Conservation (phyloP, 2,888 invertebrate species). For the Tachina grossa region DNA sequence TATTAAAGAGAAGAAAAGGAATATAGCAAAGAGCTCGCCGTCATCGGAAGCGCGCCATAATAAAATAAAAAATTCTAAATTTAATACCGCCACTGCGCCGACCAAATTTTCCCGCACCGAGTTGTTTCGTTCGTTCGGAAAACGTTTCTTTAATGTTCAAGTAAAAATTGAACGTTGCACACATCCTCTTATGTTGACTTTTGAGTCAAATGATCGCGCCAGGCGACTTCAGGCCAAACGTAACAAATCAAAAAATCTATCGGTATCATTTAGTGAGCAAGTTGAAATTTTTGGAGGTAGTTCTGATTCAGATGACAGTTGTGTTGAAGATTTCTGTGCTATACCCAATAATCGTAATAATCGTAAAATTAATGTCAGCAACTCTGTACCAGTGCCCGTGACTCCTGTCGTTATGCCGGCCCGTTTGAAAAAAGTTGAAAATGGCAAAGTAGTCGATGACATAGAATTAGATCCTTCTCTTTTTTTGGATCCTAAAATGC, state of each 20-base stretch:
- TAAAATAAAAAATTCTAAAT: slow-evolving; percentile 68
- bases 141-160: slow-evolving; percentile 71
- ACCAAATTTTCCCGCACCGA: slow-evolving; percentile 73
- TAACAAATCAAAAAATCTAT: slow-evolving; percentile 75
- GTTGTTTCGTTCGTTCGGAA: slow-evolving; percentile 71
- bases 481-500: slow-evolving; percentile 67
- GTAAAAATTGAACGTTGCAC: slow-evolving; percentile 72
- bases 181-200: slow-evolving; percentile 73
- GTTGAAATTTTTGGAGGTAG: slow-evolving; percentile 78
- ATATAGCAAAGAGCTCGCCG: slow-evolving; percentile 14
- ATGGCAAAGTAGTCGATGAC: slow-evolving; percentile 73
- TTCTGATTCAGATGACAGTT: slow-evolving; percentile 67
- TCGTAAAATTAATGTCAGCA: slow-evolving; percentile 30
- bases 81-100: slow-evolving; percentile 60
- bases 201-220: slow-evolving; percentile 72
- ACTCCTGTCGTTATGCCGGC: slow-evolving; percentile 68
- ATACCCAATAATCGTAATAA: slow-evolving; percentile 37
- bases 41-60: slow-evolving; percentile 59
- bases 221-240: slow-evolving; percentile 72
- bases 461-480: slow-evolving; percentile 71
- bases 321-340: slow-evolving; percentile 62
- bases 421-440: slow-evolving; percentile 74
- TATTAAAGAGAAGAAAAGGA: slow-evolving; percentile 51
- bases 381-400: slow-evolving; percentile 34
- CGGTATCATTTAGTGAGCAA: slow-evolving; percentile 79